Evolutionary conservation across 2,113 vertebrate genomes (phyloP), one percentile per base, ranked within the genome.

Genomic region (Coturnix japonica): DNA sequence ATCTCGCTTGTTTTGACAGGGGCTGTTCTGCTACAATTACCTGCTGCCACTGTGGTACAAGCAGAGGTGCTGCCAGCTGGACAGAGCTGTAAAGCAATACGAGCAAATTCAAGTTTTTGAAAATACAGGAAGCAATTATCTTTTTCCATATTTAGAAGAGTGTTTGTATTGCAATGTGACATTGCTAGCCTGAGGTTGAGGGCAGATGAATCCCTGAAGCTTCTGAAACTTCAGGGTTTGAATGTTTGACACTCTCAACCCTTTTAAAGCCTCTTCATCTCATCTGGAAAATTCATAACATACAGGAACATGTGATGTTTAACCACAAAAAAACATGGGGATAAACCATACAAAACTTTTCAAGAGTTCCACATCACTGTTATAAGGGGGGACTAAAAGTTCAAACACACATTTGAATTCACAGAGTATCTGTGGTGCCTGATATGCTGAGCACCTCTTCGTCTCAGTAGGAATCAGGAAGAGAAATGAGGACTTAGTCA

Each of bases 21-120:
- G 72, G 76, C 66, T 93, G 90, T 7, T 97, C 85, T 95, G 75
- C 91, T 95, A 96, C 93, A 95, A 95, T 96, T 97, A 97, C 95
- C 95, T 97, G 94, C 95, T 96, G 95, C 94, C 78, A 2, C 47
- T 93, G 91, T 0, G 47, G 96, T 97, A 96, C 94, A 39, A 57
- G 86, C 35, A 64, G 85, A 81, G 86, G 84, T 88, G 72, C 91
- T 97, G 88, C 89, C 97, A 97, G 94, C 82, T 94, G 95, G 96
- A 94, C 94, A 95, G 78, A 95, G 53, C 93, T 86, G 60, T 88
- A 83, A 81, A 67, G 92, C 73, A 96, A 90, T 72, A 88, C 17
- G 11, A 93, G 56, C 83, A 74, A 97, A 93, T 84, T 94, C 72
- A 77, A 81, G 51, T 65, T 86, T 85, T 87, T 97, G 37, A 82